Percentiles rank a stretch among this genome's conserved stretches.
Conservation (phyloP, 2,113 vertebrate genomes). For the Anthoscopus minutus region DNA sequence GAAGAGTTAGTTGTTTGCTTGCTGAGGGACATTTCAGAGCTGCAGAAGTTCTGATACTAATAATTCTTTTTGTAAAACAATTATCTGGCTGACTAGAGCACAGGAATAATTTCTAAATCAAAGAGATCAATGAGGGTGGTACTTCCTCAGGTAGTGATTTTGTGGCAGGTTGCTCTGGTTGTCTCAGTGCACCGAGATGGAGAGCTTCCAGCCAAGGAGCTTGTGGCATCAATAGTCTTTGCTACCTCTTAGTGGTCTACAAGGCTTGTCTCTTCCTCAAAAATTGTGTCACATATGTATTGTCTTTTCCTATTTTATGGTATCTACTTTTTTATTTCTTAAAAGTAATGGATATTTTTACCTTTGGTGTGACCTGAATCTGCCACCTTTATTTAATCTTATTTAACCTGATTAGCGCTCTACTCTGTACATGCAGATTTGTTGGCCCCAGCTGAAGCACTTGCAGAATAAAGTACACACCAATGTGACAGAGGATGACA, state of each 20-base stretch:
- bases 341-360: not conserved
- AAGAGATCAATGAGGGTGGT: not conserved
- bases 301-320: not conserved
- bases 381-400: not conserved
- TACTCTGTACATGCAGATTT: not conserved
- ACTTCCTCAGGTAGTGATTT: not conserved
- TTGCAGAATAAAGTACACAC: not conserved
- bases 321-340: not conserved
- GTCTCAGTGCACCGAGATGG: not conserved
- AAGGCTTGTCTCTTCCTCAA: not conserved
- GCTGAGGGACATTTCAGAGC: conserved; percentile 6
- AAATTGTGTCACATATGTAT: not conserved
- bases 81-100: not conserved
- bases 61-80: conserved; percentile 18
- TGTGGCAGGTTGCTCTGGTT: not conserved
- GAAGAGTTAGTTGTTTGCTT: conserved; percentile 30
- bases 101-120: not conserved
- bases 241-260: not conserved
- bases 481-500: not conserved
- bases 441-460: not conserved
- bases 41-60: conserved; percentile 2
- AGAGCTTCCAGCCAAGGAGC: not conserved
- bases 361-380: not conserved
- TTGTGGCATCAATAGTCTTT: not conserved
- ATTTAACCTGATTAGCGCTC: not conserved